These are phyloP conservation scores for Eurosta solidaginis DNA, from an alignment of 1,140 invertebrate species.

Conservation along the genomic window DNA sequence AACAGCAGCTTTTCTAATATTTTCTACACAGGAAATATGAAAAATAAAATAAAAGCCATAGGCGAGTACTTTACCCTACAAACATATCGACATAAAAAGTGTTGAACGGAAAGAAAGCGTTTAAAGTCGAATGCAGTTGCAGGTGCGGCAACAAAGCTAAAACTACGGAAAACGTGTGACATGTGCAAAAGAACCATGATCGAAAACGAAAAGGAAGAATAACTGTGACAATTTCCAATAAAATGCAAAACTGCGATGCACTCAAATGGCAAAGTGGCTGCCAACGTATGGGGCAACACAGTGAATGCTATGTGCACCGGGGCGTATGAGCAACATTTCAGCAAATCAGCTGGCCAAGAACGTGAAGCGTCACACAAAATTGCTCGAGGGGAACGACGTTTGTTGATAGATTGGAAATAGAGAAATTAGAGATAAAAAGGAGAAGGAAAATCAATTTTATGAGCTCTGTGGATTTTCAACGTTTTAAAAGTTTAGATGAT, in stretches of 20 bases:
- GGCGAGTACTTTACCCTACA: background rate
- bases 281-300: background rate
- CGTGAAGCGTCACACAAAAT: background rate
- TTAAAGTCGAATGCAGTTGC: no score
- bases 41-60: background rate
- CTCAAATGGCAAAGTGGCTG: background rate
- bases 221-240: background rate
- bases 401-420: no score
- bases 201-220: background rate
- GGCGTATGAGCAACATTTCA: conserved; percentile 14
- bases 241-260: conserved; percentile 2
- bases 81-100: no score
- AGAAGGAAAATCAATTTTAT: no score
- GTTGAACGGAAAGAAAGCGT: no score
- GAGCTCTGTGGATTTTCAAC: no score
- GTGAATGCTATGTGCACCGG: background rate
- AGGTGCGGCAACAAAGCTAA: background rate
- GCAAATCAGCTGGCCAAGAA: no score
- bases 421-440: no score
- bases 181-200: background rate
- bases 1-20: background rate
- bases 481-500: no score
- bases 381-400: conserved; percentile 1
- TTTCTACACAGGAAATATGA: background rate
- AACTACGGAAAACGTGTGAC: conserved; percentile 8